These are phyloP conservation scores for Parnassius mnemosyne DNA, from an alignment of 2,888 invertebrate genomes.

Conservation along the genomic window DNA sequence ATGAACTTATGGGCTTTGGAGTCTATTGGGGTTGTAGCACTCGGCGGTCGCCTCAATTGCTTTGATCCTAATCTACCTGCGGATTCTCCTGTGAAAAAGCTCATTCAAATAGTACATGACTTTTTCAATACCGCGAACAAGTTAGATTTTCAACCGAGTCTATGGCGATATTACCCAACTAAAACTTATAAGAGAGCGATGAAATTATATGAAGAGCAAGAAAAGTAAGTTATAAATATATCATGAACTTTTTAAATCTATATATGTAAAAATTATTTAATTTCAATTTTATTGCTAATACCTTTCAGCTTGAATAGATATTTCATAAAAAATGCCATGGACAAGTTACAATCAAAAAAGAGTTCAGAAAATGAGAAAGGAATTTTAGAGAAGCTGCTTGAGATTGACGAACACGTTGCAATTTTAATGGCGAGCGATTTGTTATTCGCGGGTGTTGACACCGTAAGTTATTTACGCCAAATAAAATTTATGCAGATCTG, in stretches of 20 bases:
- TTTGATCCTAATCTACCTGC: constrained; percentile 51
- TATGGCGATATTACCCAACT: constrained; percentile 51
- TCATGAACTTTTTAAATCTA: not conserved
- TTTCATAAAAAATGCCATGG: constrained; percentile 44
- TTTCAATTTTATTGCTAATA: no score
- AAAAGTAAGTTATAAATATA: constrained; percentile 40
- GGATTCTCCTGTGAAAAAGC: constrained; percentile 52
- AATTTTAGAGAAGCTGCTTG: constrained; percentile 81
- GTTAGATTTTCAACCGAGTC: constrained; percentile 51
- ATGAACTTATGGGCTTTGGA: constrained; percentile 84
- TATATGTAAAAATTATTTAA: no score
- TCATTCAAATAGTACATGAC: constrained; percentile 57
- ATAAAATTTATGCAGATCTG: not conserved
- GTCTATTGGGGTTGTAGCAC: constrained; percentile 64
- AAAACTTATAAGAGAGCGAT: constrained; percentile 50
- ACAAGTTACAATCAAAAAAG: constrained; percentile 37
- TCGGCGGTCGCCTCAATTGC: constrained; percentile 62
- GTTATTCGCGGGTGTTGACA: constrained; percentile 84
- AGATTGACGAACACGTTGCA: constrained; percentile 79
- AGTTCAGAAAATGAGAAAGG: constrained; percentile 61
- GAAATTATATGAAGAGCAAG: constrained; percentile 52
- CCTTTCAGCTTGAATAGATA: constrained; percentile 30
- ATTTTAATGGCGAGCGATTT: constrained; percentile 83
- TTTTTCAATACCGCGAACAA: constrained; percentile 43
- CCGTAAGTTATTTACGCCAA: constrained; percentile 60